Percentiles rank a stretch among this genome's conserved stretches.
phyloP scores from a whole-genome alignment of 2,113 vertebrate species.

The Nothoprocta pentlandii region DNA sequence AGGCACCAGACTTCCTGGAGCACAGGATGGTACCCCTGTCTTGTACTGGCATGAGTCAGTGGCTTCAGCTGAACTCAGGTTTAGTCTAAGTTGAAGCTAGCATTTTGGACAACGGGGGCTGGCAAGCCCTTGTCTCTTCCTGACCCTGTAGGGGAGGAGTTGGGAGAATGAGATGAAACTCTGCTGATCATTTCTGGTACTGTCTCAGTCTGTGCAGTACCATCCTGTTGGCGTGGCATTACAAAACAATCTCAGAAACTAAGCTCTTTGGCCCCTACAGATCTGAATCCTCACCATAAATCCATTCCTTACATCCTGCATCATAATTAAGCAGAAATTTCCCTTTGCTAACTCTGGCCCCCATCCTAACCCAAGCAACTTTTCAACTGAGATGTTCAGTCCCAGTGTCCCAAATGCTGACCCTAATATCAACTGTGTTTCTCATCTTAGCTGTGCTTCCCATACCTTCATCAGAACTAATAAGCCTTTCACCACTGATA shows the following conservation, averaged over 20 bases:
- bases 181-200: neutral
- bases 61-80: neutral
- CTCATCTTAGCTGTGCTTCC: neutral
- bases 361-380: neutral
- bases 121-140: neutral
- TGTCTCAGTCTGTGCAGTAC: neutral
- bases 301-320: neutral
- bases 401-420: neutral
- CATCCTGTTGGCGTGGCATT: neutral
- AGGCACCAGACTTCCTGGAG: neutral
- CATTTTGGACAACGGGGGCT: neutral
- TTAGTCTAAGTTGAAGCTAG: neutral
- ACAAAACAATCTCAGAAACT: neutral
- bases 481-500: neutral
- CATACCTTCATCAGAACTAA: neutral
- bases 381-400: neutral
- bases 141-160: neutral
- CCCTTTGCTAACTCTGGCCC: neutral
- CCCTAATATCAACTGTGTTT: neutral
- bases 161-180: neutral
- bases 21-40: neutral
- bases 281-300: neutral
- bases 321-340: neutral
- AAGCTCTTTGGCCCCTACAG: neutral
- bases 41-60: neutral